Evolutionary conservation across 1,140 invertebrate species (phyloP), one percentile per base, ranked within the genome.

Genomic region (Aricia agestis): DNA sequence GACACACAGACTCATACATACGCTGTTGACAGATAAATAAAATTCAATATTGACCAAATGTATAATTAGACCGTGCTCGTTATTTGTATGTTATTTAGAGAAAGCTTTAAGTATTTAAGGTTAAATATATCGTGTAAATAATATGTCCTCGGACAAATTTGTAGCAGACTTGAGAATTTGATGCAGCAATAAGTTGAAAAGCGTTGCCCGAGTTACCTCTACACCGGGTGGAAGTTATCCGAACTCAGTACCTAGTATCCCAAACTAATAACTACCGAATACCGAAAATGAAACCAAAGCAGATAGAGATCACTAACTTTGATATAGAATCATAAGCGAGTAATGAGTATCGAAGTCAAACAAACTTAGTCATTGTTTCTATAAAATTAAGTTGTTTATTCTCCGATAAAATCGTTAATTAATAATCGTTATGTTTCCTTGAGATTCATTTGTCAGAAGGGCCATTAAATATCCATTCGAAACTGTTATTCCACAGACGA

Each of bases 401-500:
- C 45, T 19, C 9, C 59, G 59, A 63, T 63, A 19, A 63, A 17
- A 36, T n/a, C 52, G 45, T 18, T 61, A 36, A 57, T 69, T 65
- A 17, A 68, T 57, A 52, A 69, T 66, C 59, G 25, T 32, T 57
- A 72, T n/a, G n/a, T 63, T 76, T 76, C 42, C 69, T 66, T 67
- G 72, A 72, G 63, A 72, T 73, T 74, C 70, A 85, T 87, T 86
- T 76, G 82, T 85, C 83, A 83, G 83, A 83, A 82, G 67, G 61
- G 72, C 82, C 84, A 89, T 88, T 88, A 90, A 82, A 89, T 82
- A 81, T 80, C 84, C 82, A 89, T 91, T 89, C 85, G 79, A 74
- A 79, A 86, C 66, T 81, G 83, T 87, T 82, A 87, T 86, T 86
- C 84, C 85, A 84, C 81, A 78, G 76, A 81, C 86, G 84, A 86